Evolutionary conservation across 2,888 invertebrate genomes (phyloP).

Genomic region (Allygus modestus): DNA sequence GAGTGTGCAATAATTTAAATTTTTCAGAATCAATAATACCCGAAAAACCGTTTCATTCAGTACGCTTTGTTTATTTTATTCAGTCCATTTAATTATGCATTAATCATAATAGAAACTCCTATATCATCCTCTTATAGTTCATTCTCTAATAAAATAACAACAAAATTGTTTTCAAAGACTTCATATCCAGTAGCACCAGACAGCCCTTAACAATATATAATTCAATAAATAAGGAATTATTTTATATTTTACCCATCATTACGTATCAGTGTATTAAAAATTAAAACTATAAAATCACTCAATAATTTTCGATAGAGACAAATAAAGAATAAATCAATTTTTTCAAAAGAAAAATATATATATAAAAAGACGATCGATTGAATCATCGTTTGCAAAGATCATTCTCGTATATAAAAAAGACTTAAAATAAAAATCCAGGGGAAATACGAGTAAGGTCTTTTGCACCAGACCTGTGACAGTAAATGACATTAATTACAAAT

Average conservation of each 20-base stretch:
- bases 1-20: too few relatives aligned
- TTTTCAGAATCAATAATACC: too few relatives aligned
- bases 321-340: neutral
- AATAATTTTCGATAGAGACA: neutral
- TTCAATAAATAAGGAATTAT: neutral
- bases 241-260: neutral
- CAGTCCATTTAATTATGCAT: slow-evolving; percentile 1
- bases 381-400: too few relatives aligned
- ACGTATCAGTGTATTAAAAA: neutral
- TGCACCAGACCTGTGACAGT: neutral
- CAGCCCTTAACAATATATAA: neutral
- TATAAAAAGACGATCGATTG: too few relatives aligned
- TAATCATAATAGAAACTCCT: neutral
- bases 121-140: neutral
- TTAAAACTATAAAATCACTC: neutral
- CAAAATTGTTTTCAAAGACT: neutral
- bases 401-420: neutral
- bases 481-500: slow-evolving; percentile 25
- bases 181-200: neutral
- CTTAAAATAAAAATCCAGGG: neutral
- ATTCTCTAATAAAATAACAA: neutral
- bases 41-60: too few relatives aligned
- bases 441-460: neutral
- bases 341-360: neutral
- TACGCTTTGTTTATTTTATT: neutral